These are phyloP conservation scores for Diploptera punctata DNA, from an alignment of 2,888 invertebrate species.

Conservation along the genomic window DNA sequence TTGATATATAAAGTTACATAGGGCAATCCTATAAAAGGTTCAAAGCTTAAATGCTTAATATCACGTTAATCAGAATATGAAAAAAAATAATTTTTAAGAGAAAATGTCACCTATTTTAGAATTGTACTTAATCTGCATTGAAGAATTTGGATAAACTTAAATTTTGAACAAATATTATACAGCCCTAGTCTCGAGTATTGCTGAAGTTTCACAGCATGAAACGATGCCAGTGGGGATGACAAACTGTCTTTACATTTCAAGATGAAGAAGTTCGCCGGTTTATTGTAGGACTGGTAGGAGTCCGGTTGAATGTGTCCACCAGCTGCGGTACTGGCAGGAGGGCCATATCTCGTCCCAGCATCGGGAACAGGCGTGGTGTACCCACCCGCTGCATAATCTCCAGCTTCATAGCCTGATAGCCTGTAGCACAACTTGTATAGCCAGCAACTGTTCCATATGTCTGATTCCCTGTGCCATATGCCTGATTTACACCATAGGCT, in stretches of 20 bases:
- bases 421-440: conserved; percentile 23
- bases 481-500: conserved; percentile 23
- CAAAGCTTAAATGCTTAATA: no score
- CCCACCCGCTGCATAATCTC: conserved; percentile 33
- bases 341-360: conserved; percentile 28
- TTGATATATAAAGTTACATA: no score
- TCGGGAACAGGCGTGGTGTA: conserved; percentile 29
- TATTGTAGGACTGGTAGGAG: conserved; percentile 35
- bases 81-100: no score
- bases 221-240: conserved; percentile 1
- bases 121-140: no score
- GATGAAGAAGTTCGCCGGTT: conserved; percentile 12
- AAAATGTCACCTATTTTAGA: no score
- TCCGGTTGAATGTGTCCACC: conserved; percentile 31
- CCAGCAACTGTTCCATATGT: conserved; percentile 19
- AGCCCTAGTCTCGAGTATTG: background rate
- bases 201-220: background rate
- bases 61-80: no score
- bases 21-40: no score
- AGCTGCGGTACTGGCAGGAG: conserved; percentile 14
- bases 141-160: no score
- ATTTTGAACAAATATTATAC: no score
- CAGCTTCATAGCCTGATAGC: conserved; percentile 37
- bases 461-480: conserved; percentile 29
- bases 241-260: background rate